Conservation (phyloP, 2,113 vertebrate genomes). For the Petroica traversi region DNA sequence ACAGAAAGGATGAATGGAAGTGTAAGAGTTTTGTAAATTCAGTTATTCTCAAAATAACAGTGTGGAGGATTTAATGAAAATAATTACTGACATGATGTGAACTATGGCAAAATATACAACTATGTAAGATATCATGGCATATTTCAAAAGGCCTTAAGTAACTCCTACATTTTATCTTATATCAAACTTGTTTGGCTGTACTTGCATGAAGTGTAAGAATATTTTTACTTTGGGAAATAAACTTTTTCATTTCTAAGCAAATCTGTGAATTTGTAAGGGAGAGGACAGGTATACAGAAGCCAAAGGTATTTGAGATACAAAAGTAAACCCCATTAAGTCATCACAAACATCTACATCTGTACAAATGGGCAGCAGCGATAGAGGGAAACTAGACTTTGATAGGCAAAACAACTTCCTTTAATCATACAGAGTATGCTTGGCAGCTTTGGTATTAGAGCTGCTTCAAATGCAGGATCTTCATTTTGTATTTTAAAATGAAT, state of each 20-base stretch:
- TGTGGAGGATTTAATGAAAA: background rate
- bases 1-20: background rate
- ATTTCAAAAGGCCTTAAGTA: background rate
- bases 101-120: background rate
- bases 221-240: background rate
- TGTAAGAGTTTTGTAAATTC: background rate
- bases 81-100: background rate
- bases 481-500: background rate
- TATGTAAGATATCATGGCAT: fast-evolving
- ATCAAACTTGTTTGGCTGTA: background rate
- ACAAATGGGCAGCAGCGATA: background rate
- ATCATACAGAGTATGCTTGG: background rate
- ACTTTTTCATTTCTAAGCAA: background rate
- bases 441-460: background rate
- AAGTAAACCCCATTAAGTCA: background rate
- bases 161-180: background rate
- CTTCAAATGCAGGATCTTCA: background rate
- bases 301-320: background rate
- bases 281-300: background rate
- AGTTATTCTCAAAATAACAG: background rate
- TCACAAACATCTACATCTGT: background rate
- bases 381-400: too few species aligned
- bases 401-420: background rate
- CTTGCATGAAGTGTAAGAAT: background rate
- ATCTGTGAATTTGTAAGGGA: background rate